Conservation (phyloP, 1,140 invertebrate genomes). For the Sipha flava region DNA sequence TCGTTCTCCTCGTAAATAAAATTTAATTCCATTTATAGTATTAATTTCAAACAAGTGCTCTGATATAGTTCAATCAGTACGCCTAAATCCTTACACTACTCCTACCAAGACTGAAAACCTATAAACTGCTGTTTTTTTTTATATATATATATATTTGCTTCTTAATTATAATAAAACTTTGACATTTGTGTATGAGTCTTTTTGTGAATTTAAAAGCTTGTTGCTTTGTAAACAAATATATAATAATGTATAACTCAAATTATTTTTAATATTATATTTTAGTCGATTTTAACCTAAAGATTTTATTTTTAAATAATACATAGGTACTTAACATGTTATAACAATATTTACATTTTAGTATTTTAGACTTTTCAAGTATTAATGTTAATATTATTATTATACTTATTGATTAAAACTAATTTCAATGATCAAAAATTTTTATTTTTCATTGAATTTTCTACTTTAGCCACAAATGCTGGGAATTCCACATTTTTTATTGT, state of each 20-base stretch:
- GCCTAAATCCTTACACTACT: not conserved
- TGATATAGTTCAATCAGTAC: not conserved
- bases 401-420: constrained; percentile 2
- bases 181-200: not conserved
- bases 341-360: not conserved
- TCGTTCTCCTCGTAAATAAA: constrained; percentile 15
- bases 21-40: constrained; percentile 13
- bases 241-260: not conserved
- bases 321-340: not conserved
- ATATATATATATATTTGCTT: constrained; percentile 1
- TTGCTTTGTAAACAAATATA: not conserved
- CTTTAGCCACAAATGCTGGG: not conserved
- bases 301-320: not conserved
- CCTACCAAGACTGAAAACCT: constrained; percentile 11
- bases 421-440: not conserved
- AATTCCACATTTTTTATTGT: not conserved
- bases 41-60: not conserved
- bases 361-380: not conserved
- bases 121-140: not conserved
- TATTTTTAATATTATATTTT: not conserved
- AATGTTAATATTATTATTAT: constrained; percentile 7
- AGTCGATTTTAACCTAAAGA: constrained; percentile 13
- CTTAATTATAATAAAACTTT: not conserved
- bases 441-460: not conserved
- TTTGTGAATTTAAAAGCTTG: not conserved